Evolutionary conservation across 2,797 vertebrate species (phyloP), one percentile per base, ranked within the genome.

Genomic region (Gadopsis marmoratus): DNA sequence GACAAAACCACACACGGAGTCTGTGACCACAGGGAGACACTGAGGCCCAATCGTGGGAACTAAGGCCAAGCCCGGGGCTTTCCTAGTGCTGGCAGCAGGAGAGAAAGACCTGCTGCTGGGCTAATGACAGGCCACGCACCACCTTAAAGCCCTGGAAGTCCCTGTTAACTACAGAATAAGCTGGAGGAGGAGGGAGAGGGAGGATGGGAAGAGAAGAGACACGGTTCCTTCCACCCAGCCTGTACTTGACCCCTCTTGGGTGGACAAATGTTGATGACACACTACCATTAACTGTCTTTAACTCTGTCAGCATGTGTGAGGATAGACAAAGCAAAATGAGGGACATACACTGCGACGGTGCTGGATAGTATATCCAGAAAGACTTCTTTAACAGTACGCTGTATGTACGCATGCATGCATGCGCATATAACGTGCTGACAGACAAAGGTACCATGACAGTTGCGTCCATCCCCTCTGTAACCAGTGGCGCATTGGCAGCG

Each of bases 401-500:
- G 51, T 61, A 11, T 13, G 9, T 23, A 17, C 13, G 14, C 5
- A 37, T 39, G 17, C 5, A 39, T 45, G 16, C 41, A 73, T 7
- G 63, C 9, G 14, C 66, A 54, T 63, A 71, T 67, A 48, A 58
- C 71, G 61, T 3, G 4, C 3, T 11, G 14, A n/a, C 1, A 55
- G 14, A 13, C 0, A 55, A 3, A 72, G 35, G 29, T 91, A 99
- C 98, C 98, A 4, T 78, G 91, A 59, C 98, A 99, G 78, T 95
- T 97, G 82, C 81, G 94, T 73, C 98, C 97, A 0, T 98, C 96
- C 3, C 95, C 91, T 26, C 84, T 93, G 90, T 96, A 98, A 1
- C 98, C 98, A 0, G 96, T 92, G 0, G 95, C 73, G 16, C 98
- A 99, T 83, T 95, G 94, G 26, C 98, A 99, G 11, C 90, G 94